A percentile compares a stretch with the other conserved stretches of the same genome.
Conservation (phyloP, 2,888 invertebrate genomes). For the Theretra japonica region DNA sequence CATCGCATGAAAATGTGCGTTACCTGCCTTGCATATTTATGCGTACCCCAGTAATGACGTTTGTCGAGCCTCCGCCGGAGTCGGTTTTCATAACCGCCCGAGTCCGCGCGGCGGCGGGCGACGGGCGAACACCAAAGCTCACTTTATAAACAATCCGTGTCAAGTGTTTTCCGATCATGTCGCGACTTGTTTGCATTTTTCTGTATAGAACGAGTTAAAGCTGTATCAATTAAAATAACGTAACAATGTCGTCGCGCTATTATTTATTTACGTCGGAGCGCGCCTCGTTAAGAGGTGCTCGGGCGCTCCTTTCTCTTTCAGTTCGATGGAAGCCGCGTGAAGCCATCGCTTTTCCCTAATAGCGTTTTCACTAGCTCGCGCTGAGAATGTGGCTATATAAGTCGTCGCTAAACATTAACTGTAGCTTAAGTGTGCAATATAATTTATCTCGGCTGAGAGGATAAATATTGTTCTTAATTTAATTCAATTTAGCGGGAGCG, state of each 20-base stretch:
- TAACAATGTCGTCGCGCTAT: conserved; percentile 51
- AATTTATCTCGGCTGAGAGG: conserved; percentile 76
- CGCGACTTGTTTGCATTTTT: conserved; percentile 67
- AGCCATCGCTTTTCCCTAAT: conserved; percentile 42
- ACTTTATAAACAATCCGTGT: conserved; percentile 76
- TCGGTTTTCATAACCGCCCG: conserved; percentile 76
- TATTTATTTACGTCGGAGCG: conserved; percentile 57
- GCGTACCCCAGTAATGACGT: conserved; percentile 82
- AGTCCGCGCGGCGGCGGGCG: conserved; percentile 56
- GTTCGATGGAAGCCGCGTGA: conserved; percentile 47
- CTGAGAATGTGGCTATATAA: conserved; percentile 76
- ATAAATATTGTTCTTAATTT: conserved; percentile 85
- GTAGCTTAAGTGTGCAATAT: conserved; percentile 78
- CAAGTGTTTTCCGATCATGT: conserved; percentile 72
- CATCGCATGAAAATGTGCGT: conserved; percentile 85
- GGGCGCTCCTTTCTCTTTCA: conserved; percentile 20
- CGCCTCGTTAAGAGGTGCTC: conserved; percentile 53
- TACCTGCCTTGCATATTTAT: conserved; percentile 85
- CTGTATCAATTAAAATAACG: conserved; percentile 64
- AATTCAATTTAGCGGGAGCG: conserved; percentile 75
- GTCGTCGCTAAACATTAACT: conserved; percentile 73
- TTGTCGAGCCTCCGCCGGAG: conserved; percentile 71
- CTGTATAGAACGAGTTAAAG: conserved; percentile 58
- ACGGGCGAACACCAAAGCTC: conserved; percentile 61
- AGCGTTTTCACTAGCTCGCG: conserved; percentile 60